A percentile compares a stretch with the other conserved stretches of the same genome.
Conservation (phyloP, 2,888 invertebrate genomes). For the Beris chalybata region DNA sequence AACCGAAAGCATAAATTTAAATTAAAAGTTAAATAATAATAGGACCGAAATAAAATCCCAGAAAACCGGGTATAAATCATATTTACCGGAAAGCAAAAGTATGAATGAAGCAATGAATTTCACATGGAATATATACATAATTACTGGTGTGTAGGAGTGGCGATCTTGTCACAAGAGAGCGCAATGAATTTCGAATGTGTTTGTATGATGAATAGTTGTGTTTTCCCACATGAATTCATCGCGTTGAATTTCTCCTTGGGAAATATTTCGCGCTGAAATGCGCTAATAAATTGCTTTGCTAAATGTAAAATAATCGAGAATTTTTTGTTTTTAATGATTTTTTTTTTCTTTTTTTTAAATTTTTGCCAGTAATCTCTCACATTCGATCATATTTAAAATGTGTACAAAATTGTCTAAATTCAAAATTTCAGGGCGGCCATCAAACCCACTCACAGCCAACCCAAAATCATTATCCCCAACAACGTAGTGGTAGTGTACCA, state of each 20-base stretch:
- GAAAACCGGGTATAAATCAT: constrained; percentile 23
- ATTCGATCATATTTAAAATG: background rate
- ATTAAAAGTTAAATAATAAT: constrained; percentile 31
- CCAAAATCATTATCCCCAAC: constrained; percentile 35
- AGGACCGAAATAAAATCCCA: background rate
- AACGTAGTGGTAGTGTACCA: constrained; percentile 5
- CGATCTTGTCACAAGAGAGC: too few species aligned
- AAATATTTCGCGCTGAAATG: too few species aligned
- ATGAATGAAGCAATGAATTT: background rate
- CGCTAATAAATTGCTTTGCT: too few species aligned
- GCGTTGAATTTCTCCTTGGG: too few species aligned
- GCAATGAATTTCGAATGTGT: too few species aligned
- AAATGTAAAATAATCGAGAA: too few species aligned
- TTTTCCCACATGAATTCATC: too few species aligned
- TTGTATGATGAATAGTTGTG: too few species aligned
- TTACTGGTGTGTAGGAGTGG: background rate
- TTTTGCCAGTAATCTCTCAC: too few species aligned
- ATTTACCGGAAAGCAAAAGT: background rate
- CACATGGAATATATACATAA: background rate
- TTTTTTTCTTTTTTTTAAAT: too few species aligned
- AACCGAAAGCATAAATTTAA: constrained; percentile 23
- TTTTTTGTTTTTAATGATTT: too few species aligned
- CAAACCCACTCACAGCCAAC: constrained; percentile 34
- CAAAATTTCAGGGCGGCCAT: constrained; percentile 22
- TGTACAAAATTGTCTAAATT: constrained; percentile 13